Conservation (phyloP, 1,140 invertebrate genomes). For the Drosophila malerkotliana region DNA sequence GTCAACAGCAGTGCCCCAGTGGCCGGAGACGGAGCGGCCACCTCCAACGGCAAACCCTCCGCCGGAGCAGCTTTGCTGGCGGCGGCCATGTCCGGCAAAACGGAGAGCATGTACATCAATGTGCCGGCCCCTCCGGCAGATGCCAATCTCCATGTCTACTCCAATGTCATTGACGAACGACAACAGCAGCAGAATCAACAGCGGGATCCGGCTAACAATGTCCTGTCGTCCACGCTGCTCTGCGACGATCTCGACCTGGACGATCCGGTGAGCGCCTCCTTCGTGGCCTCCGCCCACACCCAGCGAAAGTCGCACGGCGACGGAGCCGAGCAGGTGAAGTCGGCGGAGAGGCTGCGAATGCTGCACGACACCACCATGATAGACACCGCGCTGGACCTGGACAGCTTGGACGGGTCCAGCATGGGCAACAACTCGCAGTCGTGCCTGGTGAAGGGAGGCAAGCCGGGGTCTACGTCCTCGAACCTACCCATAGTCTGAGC, state of each 20-base stretch:
- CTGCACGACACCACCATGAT: conserved; percentile 94
- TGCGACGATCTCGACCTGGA: conserved; percentile 83
- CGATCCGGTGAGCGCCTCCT: conserved; percentile 78
- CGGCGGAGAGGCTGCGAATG: conserved; percentile 88
- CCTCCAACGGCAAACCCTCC: conserved; percentile 30
- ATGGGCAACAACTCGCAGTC: conserved; percentile 81
- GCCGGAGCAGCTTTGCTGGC: conserved; percentile 60
- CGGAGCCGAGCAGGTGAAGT: conserved; percentile 68
- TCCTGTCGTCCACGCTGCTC: conserved; percentile 73
- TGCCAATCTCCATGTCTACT: conserved; percentile 76
- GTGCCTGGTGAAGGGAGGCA: conserved; percentile 78
- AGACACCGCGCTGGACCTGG: conserved; percentile 92
- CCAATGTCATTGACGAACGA: conserved; percentile 79
- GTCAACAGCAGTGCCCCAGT: conserved; percentile 40
- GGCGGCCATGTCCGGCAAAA: conserved; percentile 61
- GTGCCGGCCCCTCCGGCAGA: conserved; percentile 53
- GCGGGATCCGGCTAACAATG: conserved; percentile 41
- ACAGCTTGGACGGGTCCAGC: conserved; percentile 87
- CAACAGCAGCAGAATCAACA: conserved; percentile 33
- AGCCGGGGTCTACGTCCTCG: conserved; percentile 14
- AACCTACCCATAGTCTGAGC: conserved; percentile 61
- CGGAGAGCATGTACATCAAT: conserved; percentile 83
- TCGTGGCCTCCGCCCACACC: conserved; percentile 53
- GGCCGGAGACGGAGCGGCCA: not conserved
- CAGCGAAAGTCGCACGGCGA: conserved; percentile 53